Evolutionary conservation across 2,888 invertebrate species (phyloP).

Genomic region (Heliconius charithonia): DNA sequence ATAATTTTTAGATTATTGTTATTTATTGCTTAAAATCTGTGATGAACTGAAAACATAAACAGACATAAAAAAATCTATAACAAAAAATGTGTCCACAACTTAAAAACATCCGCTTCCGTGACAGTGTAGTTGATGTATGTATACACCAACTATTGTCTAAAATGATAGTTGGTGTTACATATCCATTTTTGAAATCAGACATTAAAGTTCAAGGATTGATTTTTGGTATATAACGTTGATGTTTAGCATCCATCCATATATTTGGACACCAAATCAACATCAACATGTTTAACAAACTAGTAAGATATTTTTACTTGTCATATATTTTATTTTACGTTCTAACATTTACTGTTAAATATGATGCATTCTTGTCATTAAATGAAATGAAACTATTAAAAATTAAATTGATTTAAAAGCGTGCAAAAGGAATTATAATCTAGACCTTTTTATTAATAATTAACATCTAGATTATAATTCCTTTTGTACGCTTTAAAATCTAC

Average conservation of each 20-base stretch:
- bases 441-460: no score
- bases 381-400: background rate
- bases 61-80: background rate
- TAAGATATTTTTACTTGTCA: slow-evolving; percentile 43
- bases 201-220: slow-evolving; percentile 57
- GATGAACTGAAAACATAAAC: background rate
- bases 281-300: slow-evolving; percentile 54
- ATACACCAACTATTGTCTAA: background rate
- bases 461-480: background rate
- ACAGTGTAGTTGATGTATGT: background rate
- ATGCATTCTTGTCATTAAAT: background rate
- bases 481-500: background rate
- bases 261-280: slow-evolving; percentile 35
- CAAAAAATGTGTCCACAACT: background rate
- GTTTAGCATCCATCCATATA: slow-evolving; percentile 25
- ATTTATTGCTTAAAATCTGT: background rate
- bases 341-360: background rate
- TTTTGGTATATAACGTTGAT: slow-evolving; percentile 48
- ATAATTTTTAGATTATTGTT: background rate
- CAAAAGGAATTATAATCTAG: no score
- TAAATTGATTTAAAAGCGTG: no score
- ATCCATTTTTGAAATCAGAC: slow-evolving; percentile 8
- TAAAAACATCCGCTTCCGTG: slow-evolving; percentile 4
- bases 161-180: slow-evolving; percentile 9
- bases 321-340: background rate